These are phyloP conservation scores for Scelioninae gen. 2 DNA, from an alignment of 2,888 invertebrate species.

Conservation along the genomic window DNA sequence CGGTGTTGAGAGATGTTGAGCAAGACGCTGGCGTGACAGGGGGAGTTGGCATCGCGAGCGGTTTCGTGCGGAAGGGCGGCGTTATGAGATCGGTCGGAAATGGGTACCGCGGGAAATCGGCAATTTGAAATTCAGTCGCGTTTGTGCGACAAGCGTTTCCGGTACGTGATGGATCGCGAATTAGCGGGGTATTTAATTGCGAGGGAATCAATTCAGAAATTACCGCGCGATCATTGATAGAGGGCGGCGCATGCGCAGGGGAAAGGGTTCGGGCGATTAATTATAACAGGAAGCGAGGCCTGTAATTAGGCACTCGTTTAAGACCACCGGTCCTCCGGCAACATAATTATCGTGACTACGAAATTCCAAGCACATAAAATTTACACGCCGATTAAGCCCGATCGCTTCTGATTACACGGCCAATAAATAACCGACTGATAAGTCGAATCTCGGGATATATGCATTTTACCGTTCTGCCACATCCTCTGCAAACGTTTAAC, in stretches of 20 bases:
- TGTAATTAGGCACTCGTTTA: constrained; percentile 56
- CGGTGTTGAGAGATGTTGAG: too few species aligned
- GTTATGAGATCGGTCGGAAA: too few species aligned
- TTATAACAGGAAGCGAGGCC: constrained; percentile 55
- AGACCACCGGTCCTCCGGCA: constrained; percentile 51
- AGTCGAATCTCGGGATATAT: constrained; percentile 43
- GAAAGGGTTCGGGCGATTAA: constrained; percentile 54
- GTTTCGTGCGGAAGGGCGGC: too few species aligned
- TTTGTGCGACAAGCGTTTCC: too few species aligned
- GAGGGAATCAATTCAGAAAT: constrained; percentile 36
- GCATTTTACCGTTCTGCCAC: constrained; percentile 37
- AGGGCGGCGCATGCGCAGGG: constrained; percentile 26
- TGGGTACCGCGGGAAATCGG: too few species aligned
- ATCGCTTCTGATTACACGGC: constrained; percentile 50
- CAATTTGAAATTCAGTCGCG: too few species aligned
- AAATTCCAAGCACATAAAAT: constrained; percentile 52
- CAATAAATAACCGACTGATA: constrained; percentile 55
- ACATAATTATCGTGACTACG: constrained; percentile 50
- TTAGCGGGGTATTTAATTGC: constrained; percentile 6
- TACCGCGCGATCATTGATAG: constrained; percentile 25
- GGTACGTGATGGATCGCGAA: too few species aligned
- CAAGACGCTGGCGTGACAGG: too few species aligned
- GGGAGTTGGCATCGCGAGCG: too few species aligned
- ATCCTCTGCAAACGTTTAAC: constrained; percentile 23
- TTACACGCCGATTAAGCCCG: constrained; percentile 52